phyloP scores from a whole-genome alignment of 2,797 vertebrate species.

The Sebastes steindachneri region DNA sequence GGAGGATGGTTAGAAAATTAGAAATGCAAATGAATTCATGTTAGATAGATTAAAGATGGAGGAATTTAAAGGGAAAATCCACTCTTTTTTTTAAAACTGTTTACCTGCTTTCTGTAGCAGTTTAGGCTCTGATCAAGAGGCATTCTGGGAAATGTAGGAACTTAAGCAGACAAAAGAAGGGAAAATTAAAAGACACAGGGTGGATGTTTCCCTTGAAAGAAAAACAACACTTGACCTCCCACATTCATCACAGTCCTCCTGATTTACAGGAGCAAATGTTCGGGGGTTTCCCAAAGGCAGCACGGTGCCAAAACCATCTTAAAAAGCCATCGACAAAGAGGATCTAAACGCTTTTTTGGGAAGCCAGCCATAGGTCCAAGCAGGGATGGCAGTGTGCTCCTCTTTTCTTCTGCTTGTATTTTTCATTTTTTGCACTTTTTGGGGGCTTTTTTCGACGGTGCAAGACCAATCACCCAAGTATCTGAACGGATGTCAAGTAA shows the following conservation, averaged over 20 bases:
- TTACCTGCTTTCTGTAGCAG: slow-evolving; percentile 42
- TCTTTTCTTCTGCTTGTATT: slow-evolving; percentile 41
- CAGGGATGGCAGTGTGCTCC: slow-evolving; percentile 32
- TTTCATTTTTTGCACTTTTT: slow-evolving; percentile 58
- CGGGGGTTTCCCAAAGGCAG: slow-evolving; percentile 59
- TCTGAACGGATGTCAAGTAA: slow-evolving; percentile 51
- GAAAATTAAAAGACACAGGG: slow-evolving; percentile 10
- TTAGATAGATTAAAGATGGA: slow-evolving; percentile 19
- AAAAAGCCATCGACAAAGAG: slow-evolving; percentile 63
- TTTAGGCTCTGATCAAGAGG: background rate
- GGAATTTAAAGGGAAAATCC: slow-evolving; percentile 18
- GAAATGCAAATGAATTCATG: slow-evolving; percentile 22
- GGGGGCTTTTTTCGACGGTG: slow-evolving; percentile 40
- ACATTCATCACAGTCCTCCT: slow-evolving; percentile 38
- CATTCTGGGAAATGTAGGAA: slow-evolving; percentile 47
- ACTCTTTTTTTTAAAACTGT: slow-evolving; percentile 9
- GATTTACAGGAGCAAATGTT: slow-evolving; percentile 19
- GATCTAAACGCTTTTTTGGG: slow-evolving; percentile 56
- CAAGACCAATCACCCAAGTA: slow-evolving; percentile 44
- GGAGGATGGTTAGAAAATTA: slow-evolving; percentile 10
- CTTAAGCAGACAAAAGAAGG: background rate
- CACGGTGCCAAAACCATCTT: slow-evolving; percentile 68
- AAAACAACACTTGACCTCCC: slow-evolving; percentile 47
- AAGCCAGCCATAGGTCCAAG: slow-evolving; percentile 59
- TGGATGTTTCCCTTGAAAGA: slow-evolving; percentile 39